Percentiles rank a stretch among this genome's conserved stretches.
phyloP scores from a whole-genome alignment of 1,140 invertebrate genomes.

The Drosophila suzukii region DNA sequence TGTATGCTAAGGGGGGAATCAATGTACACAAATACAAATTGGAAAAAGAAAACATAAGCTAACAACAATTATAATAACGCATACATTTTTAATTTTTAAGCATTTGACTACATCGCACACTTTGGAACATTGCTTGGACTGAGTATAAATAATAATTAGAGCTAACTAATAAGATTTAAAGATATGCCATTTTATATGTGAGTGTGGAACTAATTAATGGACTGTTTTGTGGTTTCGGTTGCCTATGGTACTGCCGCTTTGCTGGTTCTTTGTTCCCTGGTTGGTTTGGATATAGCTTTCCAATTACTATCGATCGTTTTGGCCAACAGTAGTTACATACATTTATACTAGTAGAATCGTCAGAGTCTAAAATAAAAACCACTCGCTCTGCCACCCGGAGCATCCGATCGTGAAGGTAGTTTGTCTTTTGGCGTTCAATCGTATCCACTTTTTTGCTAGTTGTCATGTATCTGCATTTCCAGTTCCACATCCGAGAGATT shows the following conservation, averaged over 20 bases:
- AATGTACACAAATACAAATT: constrained; percentile 43
- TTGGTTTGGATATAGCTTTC: constrained; percentile 52
- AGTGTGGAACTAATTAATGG: constrained; percentile 55
- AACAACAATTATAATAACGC: constrained; percentile 46
- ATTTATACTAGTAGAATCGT: constrained; percentile 75
- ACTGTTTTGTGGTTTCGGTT: constrained; percentile 52
- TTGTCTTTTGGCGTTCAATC: constrained; percentile 69
- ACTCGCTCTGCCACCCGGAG: constrained; percentile 18
- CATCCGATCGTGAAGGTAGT: constrained; percentile 59
- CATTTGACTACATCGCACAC: constrained; percentile 57
- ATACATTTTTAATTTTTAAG: constrained; percentile 43
- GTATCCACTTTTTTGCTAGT: constrained; percentile 40
- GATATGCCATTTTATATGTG: constrained; percentile 60
- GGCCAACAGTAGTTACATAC: constrained; percentile 48
- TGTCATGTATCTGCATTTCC: constrained; percentile 90
- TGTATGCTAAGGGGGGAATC: constrained; percentile 73
- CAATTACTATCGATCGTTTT: constrained; percentile 46
- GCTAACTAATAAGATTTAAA: constrained; percentile 72
- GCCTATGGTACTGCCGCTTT: constrained; percentile 14
- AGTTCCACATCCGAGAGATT: constrained; percentile 90
- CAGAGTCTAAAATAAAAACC: constrained; percentile 62
- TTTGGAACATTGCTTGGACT: constrained; percentile 64
- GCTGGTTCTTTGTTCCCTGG: constrained; percentile 62
- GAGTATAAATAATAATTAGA: constrained; percentile 73
- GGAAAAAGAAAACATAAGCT: constrained; percentile 39